phyloP scores from a whole-genome alignment of 2,797 vertebrate genomes.

The Orestias chungarensis region DNA sequence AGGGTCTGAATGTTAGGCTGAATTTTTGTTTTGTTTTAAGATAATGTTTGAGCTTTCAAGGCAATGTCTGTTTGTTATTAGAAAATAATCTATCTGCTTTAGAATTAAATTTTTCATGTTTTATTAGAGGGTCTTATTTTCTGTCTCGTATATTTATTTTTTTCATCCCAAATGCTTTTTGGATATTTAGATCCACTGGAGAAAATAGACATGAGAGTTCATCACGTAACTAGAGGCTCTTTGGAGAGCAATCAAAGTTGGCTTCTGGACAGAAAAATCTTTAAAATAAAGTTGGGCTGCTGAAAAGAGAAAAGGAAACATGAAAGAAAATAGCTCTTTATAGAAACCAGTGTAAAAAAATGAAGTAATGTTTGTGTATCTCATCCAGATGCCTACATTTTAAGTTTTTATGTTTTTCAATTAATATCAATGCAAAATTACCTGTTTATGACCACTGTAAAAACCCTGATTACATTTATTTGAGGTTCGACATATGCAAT shows the following conservation, averaged over 20 bases:
- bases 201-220: conserved; percentile 20
- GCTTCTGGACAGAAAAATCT: conserved; percentile 36
- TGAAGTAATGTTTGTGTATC: neutral
- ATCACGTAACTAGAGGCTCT: conserved; percentile 30
- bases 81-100: neutral
- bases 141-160: conserved; percentile 14
- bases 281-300: conserved; percentile 35
- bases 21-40: neutral
- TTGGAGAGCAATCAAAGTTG: conserved; percentile 40
- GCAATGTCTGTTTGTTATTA: neutral
- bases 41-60: neutral
- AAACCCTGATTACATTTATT: conserved; percentile 7
- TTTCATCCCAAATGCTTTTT: conserved; percentile 34
- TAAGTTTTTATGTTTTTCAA: conserved; percentile 17
- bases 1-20: neutral
- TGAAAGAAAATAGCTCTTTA: conserved; percentile 28
- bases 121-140: neutral
- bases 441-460: conserved; percentile 10
- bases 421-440: neutral
- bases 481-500: neutral
- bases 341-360: conserved; percentile 36
- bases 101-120: conserved; percentile 7
- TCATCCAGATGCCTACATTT: neutral
- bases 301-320: conserved; percentile 34
- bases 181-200: conserved; percentile 15